Evolutionary conservation across 1,140 invertebrate species (phyloP).

Genomic region (Bombus impatiens): DNA sequence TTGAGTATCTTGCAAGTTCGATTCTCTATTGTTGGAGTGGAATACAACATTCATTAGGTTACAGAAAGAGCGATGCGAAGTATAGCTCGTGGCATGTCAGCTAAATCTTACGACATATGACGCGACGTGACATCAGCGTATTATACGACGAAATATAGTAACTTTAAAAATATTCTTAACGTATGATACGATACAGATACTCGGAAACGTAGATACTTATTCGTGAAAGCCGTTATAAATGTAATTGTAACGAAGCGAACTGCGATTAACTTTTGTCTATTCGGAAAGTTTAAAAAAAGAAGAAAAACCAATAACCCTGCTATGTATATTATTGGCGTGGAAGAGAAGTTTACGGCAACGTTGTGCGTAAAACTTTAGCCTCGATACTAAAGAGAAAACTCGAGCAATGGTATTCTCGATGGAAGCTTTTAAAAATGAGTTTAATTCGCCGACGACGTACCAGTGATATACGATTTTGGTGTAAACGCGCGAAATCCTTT

Average conservation of each 20-base stretch:
- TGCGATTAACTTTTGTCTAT: background rate
- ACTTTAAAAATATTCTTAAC: too few species aligned
- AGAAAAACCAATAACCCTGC: background rate
- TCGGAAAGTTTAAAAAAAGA: background rate
- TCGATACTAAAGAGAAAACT: background rate
- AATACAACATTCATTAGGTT: too few species aligned
- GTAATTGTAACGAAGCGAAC: background rate
- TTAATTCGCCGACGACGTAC: background rate
- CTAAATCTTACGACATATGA: too few species aligned
- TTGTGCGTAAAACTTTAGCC: background rate
- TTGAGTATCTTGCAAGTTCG: too few species aligned
- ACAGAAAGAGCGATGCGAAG: too few species aligned
- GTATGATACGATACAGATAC: too few species aligned
- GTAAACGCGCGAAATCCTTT: conserved; percentile 6
- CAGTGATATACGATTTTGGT: background rate
- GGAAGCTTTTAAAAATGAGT: background rate
- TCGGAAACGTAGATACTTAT: background rate
- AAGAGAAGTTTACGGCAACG: background rate
- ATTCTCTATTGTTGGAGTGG: too few species aligned
- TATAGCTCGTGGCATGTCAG: too few species aligned
- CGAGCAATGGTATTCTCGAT: background rate
- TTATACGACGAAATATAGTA: too few species aligned
- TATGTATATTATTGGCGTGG: background rate
- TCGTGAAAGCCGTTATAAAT: background rate
- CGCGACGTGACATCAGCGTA: too few species aligned